Evolutionary conservation across 2,888 invertebrate genomes (phyloP).

Genomic region (Trachelus iudaicus): DNA sequence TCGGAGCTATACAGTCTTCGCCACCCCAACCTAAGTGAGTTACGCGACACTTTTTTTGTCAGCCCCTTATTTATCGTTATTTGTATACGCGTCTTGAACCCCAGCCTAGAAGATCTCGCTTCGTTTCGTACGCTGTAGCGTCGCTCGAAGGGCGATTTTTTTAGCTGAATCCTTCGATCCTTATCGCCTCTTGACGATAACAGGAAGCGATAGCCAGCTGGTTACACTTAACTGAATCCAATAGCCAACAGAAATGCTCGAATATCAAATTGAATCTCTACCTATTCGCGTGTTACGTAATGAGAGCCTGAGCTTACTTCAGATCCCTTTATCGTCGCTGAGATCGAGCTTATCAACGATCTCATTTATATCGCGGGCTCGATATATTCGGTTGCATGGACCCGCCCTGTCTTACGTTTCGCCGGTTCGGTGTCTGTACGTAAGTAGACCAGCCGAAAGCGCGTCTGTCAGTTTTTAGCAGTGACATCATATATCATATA

Average conservation of each 20-base stretch:
- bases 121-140: neutral
- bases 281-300: neutral
- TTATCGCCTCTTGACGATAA: neutral
- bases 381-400: neutral
- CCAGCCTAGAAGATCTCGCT: neutral
- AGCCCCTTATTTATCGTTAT: conserved; percentile 12
- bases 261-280: neutral
- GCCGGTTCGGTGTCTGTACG: neutral
- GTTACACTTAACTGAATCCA: neutral
- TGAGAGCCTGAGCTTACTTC: neutral
- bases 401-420: neutral
- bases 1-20: conserved; percentile 7
- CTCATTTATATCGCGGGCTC: neutral
- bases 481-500: conserved; percentile 50
- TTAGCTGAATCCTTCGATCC: neutral
- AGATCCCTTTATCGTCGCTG: neutral
- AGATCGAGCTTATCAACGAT: neutral
- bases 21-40: conserved; percentile 39
- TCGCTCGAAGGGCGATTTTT: neutral
- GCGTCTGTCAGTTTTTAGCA: conserved; percentile 52
- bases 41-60: conserved; percentile 28
- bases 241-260: neutral
- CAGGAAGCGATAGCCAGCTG: neutral
- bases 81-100: conserved; percentile 1
- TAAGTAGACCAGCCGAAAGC: conserved; percentile 20